Evolutionary conservation across 2,797 vertebrate genomes (phyloP).

Genomic region (Cyprinodon diabolis): DNA sequence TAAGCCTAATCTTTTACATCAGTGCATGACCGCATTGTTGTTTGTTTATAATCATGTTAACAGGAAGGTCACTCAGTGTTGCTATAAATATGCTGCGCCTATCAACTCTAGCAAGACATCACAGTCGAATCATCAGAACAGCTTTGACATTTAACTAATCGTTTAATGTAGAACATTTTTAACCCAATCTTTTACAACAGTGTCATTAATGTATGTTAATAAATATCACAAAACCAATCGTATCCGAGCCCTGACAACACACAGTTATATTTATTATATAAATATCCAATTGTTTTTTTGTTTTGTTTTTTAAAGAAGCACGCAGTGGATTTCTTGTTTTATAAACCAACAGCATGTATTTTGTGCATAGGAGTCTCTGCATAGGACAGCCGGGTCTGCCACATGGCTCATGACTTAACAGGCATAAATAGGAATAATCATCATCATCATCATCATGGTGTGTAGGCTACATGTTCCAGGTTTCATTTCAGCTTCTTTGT

Average conservation of each 20-base stretch:
- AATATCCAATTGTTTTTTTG: too few species aligned
- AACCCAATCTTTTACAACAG: neutral
- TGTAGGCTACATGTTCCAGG: constrained; percentile 43
- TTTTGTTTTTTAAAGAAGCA: neutral
- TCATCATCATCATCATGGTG: constrained; percentile 5
- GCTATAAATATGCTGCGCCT: neutral
- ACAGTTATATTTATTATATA: too few species aligned
- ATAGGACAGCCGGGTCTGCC: constrained; percentile 54
- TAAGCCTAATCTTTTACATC: neutral
- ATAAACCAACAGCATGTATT: constrained; percentile 16
- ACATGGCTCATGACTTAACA: constrained; percentile 48
- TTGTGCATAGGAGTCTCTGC: constrained; percentile 45
- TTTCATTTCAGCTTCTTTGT: constrained; percentile 26
- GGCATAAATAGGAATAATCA: constrained; percentile 34
- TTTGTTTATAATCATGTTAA: neutral
- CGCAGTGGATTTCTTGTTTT: neutral
- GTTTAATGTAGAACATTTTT: too few species aligned
- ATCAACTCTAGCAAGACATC: neutral
- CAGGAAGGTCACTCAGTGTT: neutral
- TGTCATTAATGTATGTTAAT: neutral
- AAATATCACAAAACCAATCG: neutral
- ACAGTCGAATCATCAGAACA: neutral
- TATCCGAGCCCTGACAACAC: too few species aligned
- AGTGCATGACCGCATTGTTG: neutral
- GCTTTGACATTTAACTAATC: neutral